These are phyloP conservation scores for Micropterix aruncella DNA, from an alignment of 2,888 invertebrate genomes.

Conservation along the genomic window DNA sequence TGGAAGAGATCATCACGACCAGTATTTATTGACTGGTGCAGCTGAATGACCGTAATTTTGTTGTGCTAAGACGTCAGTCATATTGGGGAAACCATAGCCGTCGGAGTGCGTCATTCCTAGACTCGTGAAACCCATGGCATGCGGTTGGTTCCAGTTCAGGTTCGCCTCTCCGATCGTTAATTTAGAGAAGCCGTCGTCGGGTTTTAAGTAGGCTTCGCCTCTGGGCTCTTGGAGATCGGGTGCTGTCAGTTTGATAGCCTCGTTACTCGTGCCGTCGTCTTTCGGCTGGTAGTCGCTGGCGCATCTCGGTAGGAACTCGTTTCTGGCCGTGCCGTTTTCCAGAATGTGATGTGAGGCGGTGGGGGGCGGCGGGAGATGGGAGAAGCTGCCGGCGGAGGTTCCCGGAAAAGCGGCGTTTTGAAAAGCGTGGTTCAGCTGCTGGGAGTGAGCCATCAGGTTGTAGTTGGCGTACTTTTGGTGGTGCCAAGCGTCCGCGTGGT, in stretches of 20 bases:
- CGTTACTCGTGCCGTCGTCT: conserved; percentile 18
- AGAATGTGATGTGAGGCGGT: conserved; percentile 34
- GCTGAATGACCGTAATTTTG: conserved; percentile 33
- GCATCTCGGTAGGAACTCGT: conserved; percentile 30
- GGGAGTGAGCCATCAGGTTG: conserved; percentile 39
- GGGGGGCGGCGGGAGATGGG: conserved; percentile 34
- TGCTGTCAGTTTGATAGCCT: conserved; percentile 26
- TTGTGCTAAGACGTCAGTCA: conserved; percentile 29
- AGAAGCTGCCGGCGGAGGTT: conserved; percentile 30
- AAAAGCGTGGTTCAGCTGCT: conserved; percentile 42
- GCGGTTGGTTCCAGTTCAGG: background rate
- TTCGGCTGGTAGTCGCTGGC: conserved; percentile 27
- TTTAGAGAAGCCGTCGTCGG: conserved; percentile 29
- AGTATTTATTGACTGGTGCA: conserved; percentile 32
- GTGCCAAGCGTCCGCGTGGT: conserved; percentile 35
- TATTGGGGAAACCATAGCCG: conserved; percentile 33
- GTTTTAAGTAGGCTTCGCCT: conserved; percentile 28
- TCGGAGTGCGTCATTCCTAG: conserved; percentile 39
- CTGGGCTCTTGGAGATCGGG: conserved; percentile 31
- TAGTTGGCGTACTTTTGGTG: conserved; percentile 40
- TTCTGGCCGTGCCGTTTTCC: conserved; percentile 33
- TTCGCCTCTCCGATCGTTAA: conserved; percentile 8
- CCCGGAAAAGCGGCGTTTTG: conserved; percentile 36
- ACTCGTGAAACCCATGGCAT: conserved; percentile 27
- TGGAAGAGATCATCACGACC: conserved; percentile 26